Conservation (phyloP, 1,140 invertebrate species). For the Drosophila sp. region DNA sequence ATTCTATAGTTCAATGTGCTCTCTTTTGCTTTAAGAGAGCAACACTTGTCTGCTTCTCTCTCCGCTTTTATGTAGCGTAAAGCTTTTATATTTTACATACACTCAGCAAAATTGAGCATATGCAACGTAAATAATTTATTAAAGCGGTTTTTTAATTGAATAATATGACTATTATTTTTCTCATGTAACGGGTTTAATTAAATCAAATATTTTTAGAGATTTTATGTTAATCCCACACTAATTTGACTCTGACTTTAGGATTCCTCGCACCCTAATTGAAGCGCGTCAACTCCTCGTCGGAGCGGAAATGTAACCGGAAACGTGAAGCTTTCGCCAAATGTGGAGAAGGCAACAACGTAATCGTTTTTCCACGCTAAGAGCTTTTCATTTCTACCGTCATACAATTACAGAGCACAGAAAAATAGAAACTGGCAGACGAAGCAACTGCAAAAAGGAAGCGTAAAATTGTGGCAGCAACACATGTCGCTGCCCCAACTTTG, state of each 20-base stretch:
- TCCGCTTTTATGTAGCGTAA: background rate
- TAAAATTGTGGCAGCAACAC: conserved; percentile 77
- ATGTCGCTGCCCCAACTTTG: conserved; percentile 42
- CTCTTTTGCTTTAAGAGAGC: conserved; percentile 22
- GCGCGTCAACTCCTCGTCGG: conserved; percentile 64
- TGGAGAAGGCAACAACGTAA: conserved; percentile 64
- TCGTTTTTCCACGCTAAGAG: conserved; percentile 68
- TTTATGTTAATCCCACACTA: background rate
- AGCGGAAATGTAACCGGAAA: conserved; percentile 76
- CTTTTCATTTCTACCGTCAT: conserved; percentile 59
- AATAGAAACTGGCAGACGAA: conserved; percentile 66
- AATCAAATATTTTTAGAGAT: background rate
- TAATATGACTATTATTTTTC: background rate
- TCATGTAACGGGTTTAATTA: too few species aligned
- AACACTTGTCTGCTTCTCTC: too few species aligned
- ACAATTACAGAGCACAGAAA: conserved; percentile 41
- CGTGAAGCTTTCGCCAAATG: conserved; percentile 64
- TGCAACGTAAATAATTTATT: background rate
- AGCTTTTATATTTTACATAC: conserved; percentile 39
- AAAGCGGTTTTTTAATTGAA: background rate
- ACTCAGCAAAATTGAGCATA: conserved; percentile 43
- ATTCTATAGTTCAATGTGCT: background rate
- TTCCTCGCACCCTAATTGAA: conserved; percentile 49
- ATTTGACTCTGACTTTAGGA: background rate
- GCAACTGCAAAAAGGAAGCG: conserved; percentile 68